A percentile compares a stretch with the other conserved stretches of the same genome.
phyloP scores from a whole-genome alignment of 2,113 vertebrate genomes.

The Jaculus jaculus region DNA sequence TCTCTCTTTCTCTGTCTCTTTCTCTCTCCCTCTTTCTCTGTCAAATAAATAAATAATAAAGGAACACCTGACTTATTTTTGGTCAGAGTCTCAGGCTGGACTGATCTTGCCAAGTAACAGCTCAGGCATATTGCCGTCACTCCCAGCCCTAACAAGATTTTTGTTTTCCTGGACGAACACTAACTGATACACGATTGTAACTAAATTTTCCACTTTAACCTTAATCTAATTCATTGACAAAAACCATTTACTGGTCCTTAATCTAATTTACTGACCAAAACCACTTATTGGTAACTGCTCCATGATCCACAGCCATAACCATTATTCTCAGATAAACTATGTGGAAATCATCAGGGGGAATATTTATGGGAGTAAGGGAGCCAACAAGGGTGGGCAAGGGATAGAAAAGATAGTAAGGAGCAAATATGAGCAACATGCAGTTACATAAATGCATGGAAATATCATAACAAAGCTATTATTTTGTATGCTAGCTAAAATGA shows the following conservation, averaged over 20 bases:
- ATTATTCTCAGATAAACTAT: not conserved
- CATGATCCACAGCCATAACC: not conserved
- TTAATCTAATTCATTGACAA: not conserved
- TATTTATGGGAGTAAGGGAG: not conserved
- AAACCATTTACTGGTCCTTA: too few species aligned
- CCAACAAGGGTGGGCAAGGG: too few species aligned
- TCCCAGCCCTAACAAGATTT: not conserved
- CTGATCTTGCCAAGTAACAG: not conserved
- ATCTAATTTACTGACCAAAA: not conserved
- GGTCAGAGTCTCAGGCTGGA: not conserved
- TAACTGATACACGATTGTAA: not conserved
- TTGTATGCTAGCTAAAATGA: too few species aligned
- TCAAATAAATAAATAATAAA: too few species aligned
- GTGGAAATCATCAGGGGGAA: too few species aligned
- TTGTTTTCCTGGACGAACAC: conserved; percentile 15
- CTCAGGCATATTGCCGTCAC: not conserved
- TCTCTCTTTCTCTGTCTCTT: too few species aligned
- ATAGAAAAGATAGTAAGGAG: too few species aligned
- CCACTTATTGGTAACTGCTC: not conserved
- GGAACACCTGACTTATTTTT: too few species aligned
- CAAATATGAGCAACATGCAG: too few species aligned
- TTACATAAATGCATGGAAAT: too few species aligned
- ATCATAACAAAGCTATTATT: too few species aligned
- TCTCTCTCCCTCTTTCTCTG: too few species aligned
- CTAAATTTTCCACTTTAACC: not conserved